Evolutionary conservation across 2,113 vertebrate genomes (phyloP), one percentile per base, ranked within the genome.

Genomic region (Alaudala cheleensis): DNA sequence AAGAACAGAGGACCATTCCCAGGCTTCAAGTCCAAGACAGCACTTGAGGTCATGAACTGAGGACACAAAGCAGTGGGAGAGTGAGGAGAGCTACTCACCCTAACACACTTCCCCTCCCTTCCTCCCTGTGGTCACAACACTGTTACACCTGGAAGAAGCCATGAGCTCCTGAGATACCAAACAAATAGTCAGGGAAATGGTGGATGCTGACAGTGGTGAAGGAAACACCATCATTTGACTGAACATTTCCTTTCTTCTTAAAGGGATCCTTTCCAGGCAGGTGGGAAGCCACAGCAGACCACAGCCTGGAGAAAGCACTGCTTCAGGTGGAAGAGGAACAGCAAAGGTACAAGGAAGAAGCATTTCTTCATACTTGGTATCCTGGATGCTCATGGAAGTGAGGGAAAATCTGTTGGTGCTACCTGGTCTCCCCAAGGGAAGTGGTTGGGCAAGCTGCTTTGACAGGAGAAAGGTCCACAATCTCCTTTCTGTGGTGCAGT

Each of bases 311-410:
- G 94, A 98, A 98, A 51, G 96, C 98, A 80, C 97, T 99, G 53
- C 97, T 98, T 94, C 98, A 97, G 65, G 74, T 99, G 97, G 98
- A 99, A 94, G 98, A 99, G 88, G 98, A 99, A 73, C 98, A 99
- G 65, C 98, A 99, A 90, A 99, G 99, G 99, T 99, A 89, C 39
- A 77, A 61, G 62, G 40, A 80, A 69, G 31, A 90, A 56, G 25
- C 9, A 12, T 78, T 72, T 42, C 34, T 54, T 94, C 44, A 20
- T 44, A 12, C 9, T 69, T 87, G 47, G 37, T 65, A 15, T 65
- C 42, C 69, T 58, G 70, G 56, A 29, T 67, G n/a, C 60, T 57
- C 5, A 1, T 42, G 29, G 31, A 64, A 71, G 31, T 29, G 34
- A 67, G 81, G 56, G 74, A 60, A 80, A 47, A 45, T 18, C 47